phyloP scores from a whole-genome alignment of 2,113 vertebrate species.

The Reinhardtius hippoglossoides region DNA sequence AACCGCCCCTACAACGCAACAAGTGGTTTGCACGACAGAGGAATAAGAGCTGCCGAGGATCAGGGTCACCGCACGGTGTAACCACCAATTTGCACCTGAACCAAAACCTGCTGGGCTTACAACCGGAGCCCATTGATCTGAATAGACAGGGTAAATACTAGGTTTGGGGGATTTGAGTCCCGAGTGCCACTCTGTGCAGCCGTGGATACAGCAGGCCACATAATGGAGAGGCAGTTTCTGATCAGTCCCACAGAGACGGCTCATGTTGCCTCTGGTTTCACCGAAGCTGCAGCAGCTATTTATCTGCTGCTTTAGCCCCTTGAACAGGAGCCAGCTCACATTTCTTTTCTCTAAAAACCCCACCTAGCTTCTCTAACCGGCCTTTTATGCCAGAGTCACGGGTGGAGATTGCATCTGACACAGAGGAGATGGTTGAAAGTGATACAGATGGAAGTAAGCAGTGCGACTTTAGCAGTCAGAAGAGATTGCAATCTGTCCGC shows the following conservation, averaged over 20 bases:
- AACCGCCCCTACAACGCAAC: background rate
- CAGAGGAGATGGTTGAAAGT: constrained; percentile 18
- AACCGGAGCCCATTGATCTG: constrained; percentile 28
- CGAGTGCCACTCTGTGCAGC: constrained; percentile 17
- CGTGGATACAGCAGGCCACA: constrained; percentile 27
- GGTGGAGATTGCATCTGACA: constrained; percentile 52
- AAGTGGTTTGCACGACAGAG: constrained; percentile 14
- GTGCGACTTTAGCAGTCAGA: constrained; percentile 26
- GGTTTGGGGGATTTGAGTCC: constrained; percentile 37
- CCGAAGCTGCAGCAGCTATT: constrained; percentile 41
- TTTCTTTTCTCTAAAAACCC: constrained; percentile 66
- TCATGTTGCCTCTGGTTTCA: constrained; percentile 70
- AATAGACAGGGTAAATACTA: constrained; percentile 30
- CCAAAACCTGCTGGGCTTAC: constrained; percentile 37
- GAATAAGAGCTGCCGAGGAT: constrained; percentile 25
- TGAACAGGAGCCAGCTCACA: constrained; percentile 53
- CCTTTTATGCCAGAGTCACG: constrained; percentile 34
- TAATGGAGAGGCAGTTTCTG: constrained; percentile 59
- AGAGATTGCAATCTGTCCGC: background rate
- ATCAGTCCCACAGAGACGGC: constrained; percentile 70
- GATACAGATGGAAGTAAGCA: constrained; percentile 29
- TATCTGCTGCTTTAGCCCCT: constrained; percentile 38
- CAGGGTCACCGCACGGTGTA: constrained; percentile 36
- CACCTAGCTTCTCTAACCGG: constrained; percentile 49
- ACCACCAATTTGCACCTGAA: constrained; percentile 51